A percentile compares a stretch with the other conserved stretches of the same genome.
Evolutionary conservation across 2,888 invertebrate genomes (phyloP).

Genomic region (Eugnorisma glareosa): DNA sequence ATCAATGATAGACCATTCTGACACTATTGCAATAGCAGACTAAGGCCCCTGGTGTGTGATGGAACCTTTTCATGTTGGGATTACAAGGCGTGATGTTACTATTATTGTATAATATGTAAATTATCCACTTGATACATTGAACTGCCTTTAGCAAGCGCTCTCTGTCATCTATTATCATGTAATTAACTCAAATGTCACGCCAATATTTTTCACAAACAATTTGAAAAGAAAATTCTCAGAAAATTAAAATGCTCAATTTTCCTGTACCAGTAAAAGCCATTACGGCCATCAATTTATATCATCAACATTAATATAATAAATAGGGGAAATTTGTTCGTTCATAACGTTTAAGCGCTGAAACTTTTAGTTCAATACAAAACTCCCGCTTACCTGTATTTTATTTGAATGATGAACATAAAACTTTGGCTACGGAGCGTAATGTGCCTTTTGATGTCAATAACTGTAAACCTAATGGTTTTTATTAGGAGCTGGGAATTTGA

Average conservation of each 20-base stretch:
- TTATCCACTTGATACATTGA: background rate
- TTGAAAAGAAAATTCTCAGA: conserved; percentile 31
- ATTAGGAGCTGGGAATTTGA: background rate
- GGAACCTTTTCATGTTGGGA: too few relatives aligned
- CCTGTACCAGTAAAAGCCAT: conserved; percentile 50
- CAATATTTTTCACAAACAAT: conserved; percentile 17
- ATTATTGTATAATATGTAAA: background rate
- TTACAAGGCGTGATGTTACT: background rate
- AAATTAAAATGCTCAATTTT: conserved; percentile 33
- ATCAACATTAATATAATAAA: conserved; percentile 65
- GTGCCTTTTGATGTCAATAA: conserved; percentile 23
- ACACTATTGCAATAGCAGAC: too few relatives aligned
- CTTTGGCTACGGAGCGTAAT: conserved; percentile 41
- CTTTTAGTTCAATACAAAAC: conserved; percentile 56
- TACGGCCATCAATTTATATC: conserved; percentile 51
- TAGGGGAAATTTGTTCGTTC: conserved; percentile 54
- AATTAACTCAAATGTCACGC: conserved; percentile 30
- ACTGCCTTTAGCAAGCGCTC: background rate
- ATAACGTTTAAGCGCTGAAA: conserved; percentile 55
- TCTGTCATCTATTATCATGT: background rate
- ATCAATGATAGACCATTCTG: too few relatives aligned
- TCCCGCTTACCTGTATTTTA: conserved; percentile 39
- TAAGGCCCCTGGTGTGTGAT: too few relatives aligned
- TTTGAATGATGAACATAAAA: conserved; percentile 59
- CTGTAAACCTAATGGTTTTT: background rate